Conservation (phyloP, 1,140 invertebrate species). For the Lamellibrachia luymesi region DNA sequence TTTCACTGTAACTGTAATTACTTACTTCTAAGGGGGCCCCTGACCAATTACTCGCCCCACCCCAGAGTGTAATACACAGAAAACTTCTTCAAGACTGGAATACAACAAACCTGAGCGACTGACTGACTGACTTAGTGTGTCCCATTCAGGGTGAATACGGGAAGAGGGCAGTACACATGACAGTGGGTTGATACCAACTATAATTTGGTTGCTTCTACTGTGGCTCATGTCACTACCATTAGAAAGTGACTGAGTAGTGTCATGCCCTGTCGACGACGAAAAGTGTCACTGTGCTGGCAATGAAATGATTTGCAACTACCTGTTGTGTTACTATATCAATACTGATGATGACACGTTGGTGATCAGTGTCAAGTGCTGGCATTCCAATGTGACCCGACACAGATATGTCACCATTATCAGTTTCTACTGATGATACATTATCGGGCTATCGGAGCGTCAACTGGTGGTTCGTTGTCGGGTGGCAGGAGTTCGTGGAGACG, state of each 20-base stretch:
- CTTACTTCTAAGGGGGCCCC: background rate
- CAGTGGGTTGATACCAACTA: background rate
- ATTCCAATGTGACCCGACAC: background rate
- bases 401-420: background rate
- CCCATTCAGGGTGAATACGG: background rate
- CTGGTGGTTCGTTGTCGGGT: constrained; percentile 53
- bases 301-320: background rate
- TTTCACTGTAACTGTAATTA: background rate
- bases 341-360: background rate
- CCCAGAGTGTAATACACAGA: background rate
- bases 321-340: too few relatives aligned
- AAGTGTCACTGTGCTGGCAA: background rate
- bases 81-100: background rate
- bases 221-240: background rate
- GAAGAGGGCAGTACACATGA: background rate
- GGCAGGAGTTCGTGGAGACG: constrained; percentile 84
- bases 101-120: background rate
- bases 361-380: background rate
- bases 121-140: background rate
- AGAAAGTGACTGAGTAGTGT: background rate
- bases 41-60: background rate
- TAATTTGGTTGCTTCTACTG: background rate
- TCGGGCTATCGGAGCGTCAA: background rate
- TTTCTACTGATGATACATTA: background rate
- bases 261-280: background rate